phyloP scores from a whole-genome alignment of 2,888 invertebrate species.

The Diachrysia chrysitis region DNA sequence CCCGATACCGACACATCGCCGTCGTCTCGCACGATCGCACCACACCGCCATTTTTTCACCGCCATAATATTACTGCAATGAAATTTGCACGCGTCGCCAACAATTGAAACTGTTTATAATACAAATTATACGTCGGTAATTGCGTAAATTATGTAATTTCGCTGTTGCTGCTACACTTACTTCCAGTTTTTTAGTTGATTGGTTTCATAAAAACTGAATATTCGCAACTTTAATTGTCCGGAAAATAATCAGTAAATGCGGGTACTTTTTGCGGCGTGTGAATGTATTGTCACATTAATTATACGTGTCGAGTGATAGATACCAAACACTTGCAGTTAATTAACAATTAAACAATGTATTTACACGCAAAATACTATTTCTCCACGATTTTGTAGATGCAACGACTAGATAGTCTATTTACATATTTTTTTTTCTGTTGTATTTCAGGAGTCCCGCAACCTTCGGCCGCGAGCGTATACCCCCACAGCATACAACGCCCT shows the following conservation, averaged over 20 bases:
- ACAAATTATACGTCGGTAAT: constrained; percentile 58
- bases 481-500: constrained; percentile 79
- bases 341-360: not conserved
- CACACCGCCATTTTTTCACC: constrained; percentile 37
- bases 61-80: constrained; percentile 29
- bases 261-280: constrained; percentile 30
- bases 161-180: constrained; percentile 46
- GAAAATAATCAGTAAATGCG: constrained; percentile 38
- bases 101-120: constrained; percentile 50
- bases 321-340: constrained; percentile 1
- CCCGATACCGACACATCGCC: constrained; percentile 54
- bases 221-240: constrained; percentile 39
- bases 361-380: not conserved
- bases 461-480: constrained; percentile 84
- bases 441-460: constrained; percentile 83
- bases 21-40: constrained; percentile 69
- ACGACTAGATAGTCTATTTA: too few species aligned
- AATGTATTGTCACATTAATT: constrained; percentile 21
- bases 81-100: constrained; percentile 54
- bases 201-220: constrained; percentile 25
- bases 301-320: constrained; percentile 7
- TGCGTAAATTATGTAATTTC: constrained; percentile 66
- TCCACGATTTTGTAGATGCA: too few species aligned
- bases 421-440: constrained; percentile 10
- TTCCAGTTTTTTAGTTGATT: constrained; percentile 47